Evolutionary conservation across 2,888 invertebrate genomes (phyloP), one percentile per base, ranked within the genome.

Genomic region (Leptinotarsa peninsularis): DNA sequence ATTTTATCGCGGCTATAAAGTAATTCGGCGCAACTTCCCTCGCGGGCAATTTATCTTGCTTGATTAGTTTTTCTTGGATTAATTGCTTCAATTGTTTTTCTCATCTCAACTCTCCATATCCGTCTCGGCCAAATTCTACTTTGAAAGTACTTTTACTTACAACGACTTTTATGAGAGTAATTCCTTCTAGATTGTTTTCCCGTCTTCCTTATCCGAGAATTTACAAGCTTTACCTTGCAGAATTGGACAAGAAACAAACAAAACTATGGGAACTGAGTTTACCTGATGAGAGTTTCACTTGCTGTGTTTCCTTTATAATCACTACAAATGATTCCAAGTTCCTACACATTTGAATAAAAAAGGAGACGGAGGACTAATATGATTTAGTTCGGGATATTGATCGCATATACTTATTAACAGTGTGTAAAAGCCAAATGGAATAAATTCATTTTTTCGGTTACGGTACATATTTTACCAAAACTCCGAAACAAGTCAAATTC

Each of bases 11-110:
- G 86, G 86, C 88, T 87, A 87, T 88, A 88, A 88, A 88, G 88
- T 87, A 88, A 88, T 88, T 88, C 87, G 84, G 83, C 84, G 83
- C 85, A 83, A 83, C 84, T 84, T 84, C 85, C 84, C 86, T 85
- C 81, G 79, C 77, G 77, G 66, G 85, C 86, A 85, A 89, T 89
- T 88, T 88, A 88, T 88, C 88, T 88, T 87, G 86, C 88, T 88
- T 89, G 89, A 89, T 89, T 89, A 89, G 88, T 88, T 89, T 88
- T 88, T 88, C 88, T 87, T 87, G 87, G 87, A 88, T 88, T 88
- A 88, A 88, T 88, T 88, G 88, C 88, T 87, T 84, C 88, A 88
- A 88, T 88, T 88, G 88, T 88, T 88, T 88, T 88, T 87, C 87
- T 87, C 88, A 85, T 87, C 87, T 87, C 86, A 87, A 87, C 87